phyloP scores from a whole-genome alignment of 2,888 invertebrate genomes.

The Tineola bisselliella region DNA sequence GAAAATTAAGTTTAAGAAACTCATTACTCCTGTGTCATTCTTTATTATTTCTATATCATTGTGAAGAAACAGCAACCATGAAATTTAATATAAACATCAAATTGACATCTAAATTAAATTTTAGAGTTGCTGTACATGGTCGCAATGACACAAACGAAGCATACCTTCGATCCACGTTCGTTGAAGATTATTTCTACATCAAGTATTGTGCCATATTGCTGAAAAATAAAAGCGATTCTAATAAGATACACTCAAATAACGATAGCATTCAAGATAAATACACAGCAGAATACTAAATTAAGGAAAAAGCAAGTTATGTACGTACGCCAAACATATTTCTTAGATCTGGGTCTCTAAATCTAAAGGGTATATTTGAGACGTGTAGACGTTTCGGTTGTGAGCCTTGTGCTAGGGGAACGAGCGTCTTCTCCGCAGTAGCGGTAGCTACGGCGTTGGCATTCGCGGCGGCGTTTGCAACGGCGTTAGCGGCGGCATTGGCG shows the following conservation, averaged over 20 bases:
- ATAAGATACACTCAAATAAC: background rate
- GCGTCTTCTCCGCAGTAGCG: constrained; percentile 53
- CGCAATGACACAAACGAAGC: constrained; percentile 33
- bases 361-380: constrained; percentile 99
- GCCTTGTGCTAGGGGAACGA: constrained; percentile 62
- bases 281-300: background rate
- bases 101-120: constrained; percentile 7
- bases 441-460: constrained; percentile 37
- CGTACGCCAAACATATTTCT: constrained; percentile 98
- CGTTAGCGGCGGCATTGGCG: constrained; percentile 57
- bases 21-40: background rate
- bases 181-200: constrained; percentile 99
- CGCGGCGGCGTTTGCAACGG: constrained; percentile 29
- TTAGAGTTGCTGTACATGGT: constrained; percentile 8
- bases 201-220: constrained; percentile 98
- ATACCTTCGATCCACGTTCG: constrained; percentile 99
- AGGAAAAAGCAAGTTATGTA: constrained; percentile 26
- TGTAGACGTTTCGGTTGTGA: constrained; percentile 94
- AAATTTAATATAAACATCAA: constrained; percentile 11
- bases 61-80: constrained; percentile 12
- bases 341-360: constrained; percentile 98
- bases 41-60: background rate
- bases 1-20: background rate
- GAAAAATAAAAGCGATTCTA: constrained; percentile 62
- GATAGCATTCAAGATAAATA: background rate